Evolutionary conservation across 2,888 invertebrate genomes (phyloP), one percentile per base, ranked within the genome.

Genomic region (Lacanobia wlatinum): DNA sequence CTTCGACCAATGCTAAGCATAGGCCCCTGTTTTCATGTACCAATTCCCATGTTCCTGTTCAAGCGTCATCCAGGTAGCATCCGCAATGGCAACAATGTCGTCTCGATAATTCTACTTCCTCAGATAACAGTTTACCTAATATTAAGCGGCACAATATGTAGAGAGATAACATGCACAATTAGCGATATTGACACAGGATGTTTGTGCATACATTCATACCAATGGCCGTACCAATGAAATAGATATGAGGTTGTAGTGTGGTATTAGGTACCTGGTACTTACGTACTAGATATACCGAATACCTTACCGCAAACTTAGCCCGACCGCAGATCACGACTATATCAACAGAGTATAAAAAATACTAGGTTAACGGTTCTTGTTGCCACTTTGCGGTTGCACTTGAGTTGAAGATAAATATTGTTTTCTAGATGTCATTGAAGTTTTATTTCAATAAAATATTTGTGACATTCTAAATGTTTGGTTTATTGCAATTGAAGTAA

Each of bases 301-400:
- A 65, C 16, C 14, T 50, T 21, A 66, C 79, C 62, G 38, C 66
- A 79, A 77, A 59, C 73, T 78, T 78, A 77, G 53, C 38, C 21
- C 2, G 3, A 77, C 77, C 77, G 43, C 77, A 77, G 38, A 73
- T 50, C 66, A 73, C 74, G 59, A 73, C 9, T 50, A n/a, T 60
- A 53, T 55, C 63, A 34, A 65, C 56, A 59, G 48, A 66, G 18
- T 52, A 66, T 61, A 76, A 76, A 66, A 43, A 78, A 64, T 52
- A 21, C 28, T 79, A 56, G 62, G 46, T 56, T 73, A 50, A 50
- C 40, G 18, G 65, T 62, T 66, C 79, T 66, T 48, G 53, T 34
- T 23, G 48, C 61, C 28, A 56, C 14, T 65, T 50, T 62, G 65
- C 40, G 79, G 79, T 73, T 18, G 14, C 23, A 34, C 10, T 62